Conservation (phyloP, 2,113 vertebrate genomes). For the Ctenomys sociabilis region DNA sequence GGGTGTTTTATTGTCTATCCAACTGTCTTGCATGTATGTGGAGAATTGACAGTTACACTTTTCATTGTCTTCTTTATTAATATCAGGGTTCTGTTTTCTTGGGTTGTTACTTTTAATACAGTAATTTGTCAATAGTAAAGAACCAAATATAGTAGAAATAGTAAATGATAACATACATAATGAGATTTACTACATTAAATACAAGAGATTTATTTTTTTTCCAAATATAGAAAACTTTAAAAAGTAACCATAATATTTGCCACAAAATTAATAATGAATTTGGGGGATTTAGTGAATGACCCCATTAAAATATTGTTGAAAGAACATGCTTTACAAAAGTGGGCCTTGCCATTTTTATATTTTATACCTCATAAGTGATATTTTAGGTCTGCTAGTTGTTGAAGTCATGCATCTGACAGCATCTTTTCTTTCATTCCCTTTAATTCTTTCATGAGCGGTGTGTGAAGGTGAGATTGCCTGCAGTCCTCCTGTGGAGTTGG, state of each 20-base stretch:
- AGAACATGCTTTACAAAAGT: neutral
- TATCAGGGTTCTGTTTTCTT: neutral
- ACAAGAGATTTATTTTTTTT: neutral
- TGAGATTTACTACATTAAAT: neutral
- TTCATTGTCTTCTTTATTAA: neutral
- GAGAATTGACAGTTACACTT: neutral
- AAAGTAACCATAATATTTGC: constrained; percentile 14
- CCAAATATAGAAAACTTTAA: neutral
- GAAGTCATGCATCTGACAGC: neutral
- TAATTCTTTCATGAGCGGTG: neutral
- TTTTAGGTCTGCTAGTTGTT: neutral
- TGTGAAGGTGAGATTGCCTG: neutral
- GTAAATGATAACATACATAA: neutral
- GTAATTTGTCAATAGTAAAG: neutral
- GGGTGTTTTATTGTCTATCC: neutral
- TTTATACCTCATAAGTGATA: neutral
- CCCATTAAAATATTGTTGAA: neutral
- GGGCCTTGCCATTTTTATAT: neutral
- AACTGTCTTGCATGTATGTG: neutral
- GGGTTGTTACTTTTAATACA: constrained; percentile 17
- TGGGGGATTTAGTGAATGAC: neutral
- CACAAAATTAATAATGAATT: neutral
- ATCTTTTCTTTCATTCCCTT: neutral
- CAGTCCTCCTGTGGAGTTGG: neutral
- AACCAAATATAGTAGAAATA: neutral